Percentiles rank a stretch among this genome's conserved stretches.
Conservation (phyloP, 2,797 vertebrate species). For the Poeciliopsis presidionis region DNA sequence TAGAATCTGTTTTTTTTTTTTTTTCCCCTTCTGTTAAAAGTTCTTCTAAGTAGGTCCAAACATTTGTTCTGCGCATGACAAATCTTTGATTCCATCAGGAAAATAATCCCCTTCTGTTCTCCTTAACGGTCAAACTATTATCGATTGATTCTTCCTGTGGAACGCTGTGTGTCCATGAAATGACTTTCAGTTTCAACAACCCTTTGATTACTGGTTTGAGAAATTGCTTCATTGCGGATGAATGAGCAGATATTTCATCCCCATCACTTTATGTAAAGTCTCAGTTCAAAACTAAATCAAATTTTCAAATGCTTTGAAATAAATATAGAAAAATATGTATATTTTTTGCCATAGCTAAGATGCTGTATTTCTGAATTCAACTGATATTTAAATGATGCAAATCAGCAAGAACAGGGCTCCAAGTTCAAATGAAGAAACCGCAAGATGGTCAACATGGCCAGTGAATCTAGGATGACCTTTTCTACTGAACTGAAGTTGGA, state of each 20-base stretch:
- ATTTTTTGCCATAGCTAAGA: background rate
- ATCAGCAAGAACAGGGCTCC: background rate
- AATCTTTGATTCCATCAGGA: background rate
- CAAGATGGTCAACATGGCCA: background rate
- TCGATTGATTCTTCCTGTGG: background rate
- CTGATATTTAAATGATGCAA: background rate
- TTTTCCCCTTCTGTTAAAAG: background rate
- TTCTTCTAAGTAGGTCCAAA: background rate
- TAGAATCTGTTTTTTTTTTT: background rate
- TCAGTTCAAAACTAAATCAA: background rate
- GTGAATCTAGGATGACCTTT: background rate
- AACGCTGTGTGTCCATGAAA: background rate
- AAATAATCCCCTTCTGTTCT: background rate
- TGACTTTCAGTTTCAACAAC: constrained; percentile 1
- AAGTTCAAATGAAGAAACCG: background rate
- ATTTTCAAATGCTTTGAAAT: background rate
- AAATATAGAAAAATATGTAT: no score
- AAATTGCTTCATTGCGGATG: background rate
- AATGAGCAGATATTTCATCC: background rate
- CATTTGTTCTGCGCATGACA: background rate
- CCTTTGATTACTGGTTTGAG: background rate
- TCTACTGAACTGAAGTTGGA: background rate
- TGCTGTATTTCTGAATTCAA: background rate
- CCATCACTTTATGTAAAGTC: background rate
- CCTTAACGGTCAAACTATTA: background rate